Base-by-base conservation (phyloP, 1,140 invertebrate genomes). In the Chrysomallon squamiferum region DNA sequence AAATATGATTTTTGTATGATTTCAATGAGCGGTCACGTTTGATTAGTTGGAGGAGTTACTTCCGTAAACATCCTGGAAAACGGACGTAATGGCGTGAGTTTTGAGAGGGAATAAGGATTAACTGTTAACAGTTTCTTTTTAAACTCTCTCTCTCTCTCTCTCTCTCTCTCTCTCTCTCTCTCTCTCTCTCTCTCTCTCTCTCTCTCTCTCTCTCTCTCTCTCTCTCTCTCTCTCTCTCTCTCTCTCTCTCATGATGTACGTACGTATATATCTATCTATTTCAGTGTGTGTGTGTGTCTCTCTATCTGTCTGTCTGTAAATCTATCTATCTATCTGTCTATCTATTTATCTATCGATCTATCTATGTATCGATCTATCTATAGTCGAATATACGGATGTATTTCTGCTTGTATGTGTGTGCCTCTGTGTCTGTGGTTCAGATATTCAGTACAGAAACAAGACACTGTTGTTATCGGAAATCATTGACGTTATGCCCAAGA, bases 271-370 rank as follows among this genome's bases (percentile, higher is more conserved):
- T 57, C 54, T 57, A 2, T 57, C 54, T 49, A 20, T 62, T 18
- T 62, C 45, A 27, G 20, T 49, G 11, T 62, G 18, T 49, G 20
- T 62, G 4, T 62, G 20, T 49, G 3, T 62, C 59, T 49, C 45
- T 49, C 45, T 62, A 35, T 62, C 45, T 49, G 20, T 62, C 59
- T 62, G 2, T 35, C 45, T 62, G 38, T 49, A 20, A 20, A 20
- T 62, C 59, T 62, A 20, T 49, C 45, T 62, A 11, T 62, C 27
- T 49, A 15, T 62, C 59, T 62, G 22, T 49, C 45, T 49, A 22
- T 49, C 20, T 49, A 20, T 62, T 41, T 62, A 7, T 30, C 45
- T 62, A 35, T 62, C 25, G 22, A 22, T 29, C 3, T 29, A n/a
- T 62, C 45, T 47, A 13, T 35, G 3, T 30, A 35, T 62, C 20